Evolutionary conservation across 2,797 vertebrate species (phyloP), one percentile per base, ranked within the genome.

Genomic region (Podarcis lilfordi): DNA sequence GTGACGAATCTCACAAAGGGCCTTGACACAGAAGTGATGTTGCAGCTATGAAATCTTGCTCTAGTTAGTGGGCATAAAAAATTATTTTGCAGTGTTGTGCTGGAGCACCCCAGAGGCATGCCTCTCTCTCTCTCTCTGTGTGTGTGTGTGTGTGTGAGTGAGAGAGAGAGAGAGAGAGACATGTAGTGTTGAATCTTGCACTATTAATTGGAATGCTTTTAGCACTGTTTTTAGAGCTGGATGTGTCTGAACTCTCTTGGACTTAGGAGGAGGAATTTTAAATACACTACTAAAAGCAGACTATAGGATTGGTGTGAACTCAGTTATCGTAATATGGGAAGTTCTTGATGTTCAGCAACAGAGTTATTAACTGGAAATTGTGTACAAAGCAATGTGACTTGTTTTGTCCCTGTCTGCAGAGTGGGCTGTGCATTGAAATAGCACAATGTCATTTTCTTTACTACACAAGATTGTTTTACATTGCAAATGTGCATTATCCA

Each of bases 181-280:
- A 19, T 72, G 7, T 29, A 45, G 77, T 61, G 29, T 15, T 74
- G 76, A 79, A 43, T 71, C 75, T 72, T 45, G 6, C 37, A 50
- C 69, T 74, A 3, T 79, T 84, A 74, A 85, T 29, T 89, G 69
- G 55, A 64, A 66, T 85, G 82, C 88, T 85, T 85, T 89, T 85
- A 89, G 59, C 68, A 85, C 69, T 32, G 35, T 59, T 85, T 72
- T 74, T 32, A 50, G 69, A 45, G 5, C 13, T 29, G 35, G 5
- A 29, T 15, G 19, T 64, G 19, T 59, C 75, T 89, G 82, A 74
- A 66, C 25, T 75, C 29, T 27, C 40, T 74, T 80, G 55, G 68
- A 50, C 55, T 25, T 37, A 21, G n/a, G 6, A 37, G 6, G 55
- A 61, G 10, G 17, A 13, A 25, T 88, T 72, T 25, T 50, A 86